A percentile compares a stretch with the other conserved stretches of the same genome.
These are phyloP conservation scores for Allygus modestus DNA, from an alignment of 2,888 invertebrate genomes.

Conservation along the genomic window DNA sequence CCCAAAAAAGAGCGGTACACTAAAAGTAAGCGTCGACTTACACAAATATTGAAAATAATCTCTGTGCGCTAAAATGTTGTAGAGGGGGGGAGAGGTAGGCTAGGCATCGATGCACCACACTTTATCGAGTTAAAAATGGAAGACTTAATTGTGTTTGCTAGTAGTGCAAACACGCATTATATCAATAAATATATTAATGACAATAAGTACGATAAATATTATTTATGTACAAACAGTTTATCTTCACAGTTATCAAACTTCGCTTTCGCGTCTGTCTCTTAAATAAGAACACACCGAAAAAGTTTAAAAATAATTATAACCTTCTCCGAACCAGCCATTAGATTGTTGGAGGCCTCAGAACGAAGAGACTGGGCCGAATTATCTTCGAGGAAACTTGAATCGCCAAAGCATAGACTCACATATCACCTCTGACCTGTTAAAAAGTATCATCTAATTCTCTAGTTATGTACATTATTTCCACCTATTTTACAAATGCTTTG, in stretches of 20 bases:
- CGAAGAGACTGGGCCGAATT: conserved; percentile 12
- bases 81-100: conserved; percentile 58
- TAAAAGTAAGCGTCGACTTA: conserved; percentile 48
- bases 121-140: conserved; percentile 65
- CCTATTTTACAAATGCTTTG: conserved; percentile 2
- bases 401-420: conserved; percentile 28
- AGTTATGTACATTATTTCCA: conserved; percentile 15
- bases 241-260: conserved; percentile 51
- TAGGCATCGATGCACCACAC: conserved; percentile 62
- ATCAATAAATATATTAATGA: conserved; percentile 64
- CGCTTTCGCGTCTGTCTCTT: conserved; percentile 18
- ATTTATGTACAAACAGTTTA: conserved; percentile 65
- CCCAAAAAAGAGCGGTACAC: conserved; percentile 53
- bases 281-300: conserved; percentile 22
- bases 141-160: conserved; percentile 64
- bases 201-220: conserved; percentile 65
- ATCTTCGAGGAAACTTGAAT: conserved; percentile 31
- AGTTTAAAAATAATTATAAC: conserved; percentile 14
- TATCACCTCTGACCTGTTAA: not conserved
- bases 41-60: conserved; percentile 62
- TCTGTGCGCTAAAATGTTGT: conserved; percentile 58
- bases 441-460: not conserved
- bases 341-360: not conserved
- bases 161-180: conserved; percentile 64
- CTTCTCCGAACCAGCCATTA: not conserved